phyloP scores from a whole-genome alignment of 2,888 invertebrate species.

The Tuberolachnus salignus region DNA sequence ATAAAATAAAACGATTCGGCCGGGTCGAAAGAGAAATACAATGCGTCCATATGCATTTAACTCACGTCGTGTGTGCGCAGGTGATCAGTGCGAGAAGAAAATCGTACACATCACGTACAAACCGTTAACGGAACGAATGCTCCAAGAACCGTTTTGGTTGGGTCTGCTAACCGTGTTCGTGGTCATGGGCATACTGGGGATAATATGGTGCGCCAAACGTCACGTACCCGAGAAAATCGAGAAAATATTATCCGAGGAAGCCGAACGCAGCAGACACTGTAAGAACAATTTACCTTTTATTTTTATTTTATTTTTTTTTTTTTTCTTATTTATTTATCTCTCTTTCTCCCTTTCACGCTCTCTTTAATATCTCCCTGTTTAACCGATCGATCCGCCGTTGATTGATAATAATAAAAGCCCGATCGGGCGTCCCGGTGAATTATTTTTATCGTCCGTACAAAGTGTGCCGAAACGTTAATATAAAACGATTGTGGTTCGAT shows the following conservation, averaged over 20 bases:
- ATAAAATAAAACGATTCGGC: too few relatives aligned
- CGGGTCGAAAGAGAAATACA: background rate
- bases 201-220: constrained; percentile 83
- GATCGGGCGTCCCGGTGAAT: too few relatives aligned
- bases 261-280: constrained; percentile 73
- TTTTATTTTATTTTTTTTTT: too few relatives aligned
- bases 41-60: background rate
- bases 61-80: constrained; percentile 60
- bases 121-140: constrained; percentile 78
- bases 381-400: too few relatives aligned
- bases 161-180: constrained; percentile 84
- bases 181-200: constrained; percentile 77
- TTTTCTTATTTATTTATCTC: too few relatives aligned
- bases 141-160: constrained; percentile 88
- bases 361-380: too few relatives aligned
- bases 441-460: too few relatives aligned
- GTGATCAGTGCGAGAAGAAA: constrained; percentile 71
- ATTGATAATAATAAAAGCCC: too few relatives aligned
- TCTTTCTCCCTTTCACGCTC: too few relatives aligned
- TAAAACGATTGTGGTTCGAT: too few relatives aligned
- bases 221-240: constrained; percentile 87
- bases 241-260: constrained; percentile 80
- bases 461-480: too few relatives aligned
- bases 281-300: constrained; percentile 63
- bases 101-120: constrained; percentile 75